A percentile compares a stretch with the other conserved stretches of the same genome.
Conservation (phyloP, 2,888 invertebrate genomes). For the Limnephilus marmoratus region DNA sequence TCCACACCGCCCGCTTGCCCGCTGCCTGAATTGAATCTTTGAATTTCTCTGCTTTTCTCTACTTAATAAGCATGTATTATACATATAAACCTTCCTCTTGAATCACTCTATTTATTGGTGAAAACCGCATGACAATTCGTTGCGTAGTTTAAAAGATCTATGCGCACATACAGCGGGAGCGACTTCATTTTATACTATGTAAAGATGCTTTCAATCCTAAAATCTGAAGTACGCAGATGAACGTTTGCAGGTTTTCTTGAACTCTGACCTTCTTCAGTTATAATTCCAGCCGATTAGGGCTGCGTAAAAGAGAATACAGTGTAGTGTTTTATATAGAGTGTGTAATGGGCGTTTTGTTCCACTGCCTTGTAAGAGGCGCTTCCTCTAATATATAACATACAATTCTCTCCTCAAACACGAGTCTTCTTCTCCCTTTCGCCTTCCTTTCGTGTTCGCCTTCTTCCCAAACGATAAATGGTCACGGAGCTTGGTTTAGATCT, state of each 20-base stretch:
- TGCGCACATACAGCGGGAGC: no score
- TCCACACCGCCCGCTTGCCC: no score
- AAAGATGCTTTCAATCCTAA: not conserved
- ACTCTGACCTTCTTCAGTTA: not conserved
- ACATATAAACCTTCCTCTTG: no score
- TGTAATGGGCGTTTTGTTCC: not conserved
- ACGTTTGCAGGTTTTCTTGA: not conserved
- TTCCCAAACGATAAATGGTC: slow-evolving; percentile 31
- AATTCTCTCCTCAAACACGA: slow-evolving; percentile 48
- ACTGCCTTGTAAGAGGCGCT: not conserved
- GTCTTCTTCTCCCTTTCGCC: slow-evolving; percentile 19
- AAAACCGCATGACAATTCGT: no score
- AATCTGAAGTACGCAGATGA: not conserved
- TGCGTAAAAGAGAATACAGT: not conserved
- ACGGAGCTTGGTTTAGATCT: slow-evolving; percentile 33
- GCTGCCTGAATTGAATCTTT: no score
- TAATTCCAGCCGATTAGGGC: not conserved
- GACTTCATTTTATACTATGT: no score
- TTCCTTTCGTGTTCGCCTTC: slow-evolving; percentile 28
- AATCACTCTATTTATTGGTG: no score
- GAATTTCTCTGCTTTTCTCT: no score
- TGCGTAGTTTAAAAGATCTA: no score
- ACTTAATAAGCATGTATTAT: no score
- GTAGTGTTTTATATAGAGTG: not conserved
- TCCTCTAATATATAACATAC: slow-evolving; percentile 47